Conservation (phyloP, 1,140 invertebrate species). For the Lasaia peninsularis region DNA sequence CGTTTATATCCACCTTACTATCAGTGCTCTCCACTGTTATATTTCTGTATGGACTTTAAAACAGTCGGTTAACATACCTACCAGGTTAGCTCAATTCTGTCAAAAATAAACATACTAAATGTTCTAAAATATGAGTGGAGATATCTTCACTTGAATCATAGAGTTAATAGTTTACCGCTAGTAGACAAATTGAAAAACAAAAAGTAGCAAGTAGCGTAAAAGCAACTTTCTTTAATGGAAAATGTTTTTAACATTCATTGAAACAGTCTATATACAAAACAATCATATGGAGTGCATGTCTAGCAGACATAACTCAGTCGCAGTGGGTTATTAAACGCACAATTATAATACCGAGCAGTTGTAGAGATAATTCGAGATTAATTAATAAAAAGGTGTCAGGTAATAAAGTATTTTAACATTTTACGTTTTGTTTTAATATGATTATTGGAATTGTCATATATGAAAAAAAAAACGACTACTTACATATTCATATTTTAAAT, state of each 20-base stretch:
- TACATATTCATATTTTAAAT: too few relatives aligned
- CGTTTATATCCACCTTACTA: too few relatives aligned
- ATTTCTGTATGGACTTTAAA: too few relatives aligned
- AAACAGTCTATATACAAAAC: slow-evolving; percentile 3
- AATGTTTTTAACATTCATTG: background rate
- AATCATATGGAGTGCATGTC: slow-evolving; percentile 13
- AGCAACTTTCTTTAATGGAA: background rate
- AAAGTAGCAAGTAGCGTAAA: background rate
- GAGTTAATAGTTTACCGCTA: too few relatives aligned
- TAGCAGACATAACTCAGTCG: slow-evolving; percentile 13
- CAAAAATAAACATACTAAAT: too few relatives aligned
- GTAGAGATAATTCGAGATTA: background rate
- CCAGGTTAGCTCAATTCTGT: too few relatives aligned
- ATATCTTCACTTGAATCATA: too few relatives aligned
- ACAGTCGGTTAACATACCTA: too few relatives aligned
- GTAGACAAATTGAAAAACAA: background rate
- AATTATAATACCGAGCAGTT: slow-evolving; percentile 6
- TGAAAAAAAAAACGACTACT: too few relatives aligned
- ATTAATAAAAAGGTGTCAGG: background rate
- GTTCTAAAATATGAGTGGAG: too few relatives aligned
- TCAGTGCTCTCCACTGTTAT: too few relatives aligned
- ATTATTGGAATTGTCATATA: too few relatives aligned
- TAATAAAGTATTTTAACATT: background rate
- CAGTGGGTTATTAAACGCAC: slow-evolving; percentile 7
- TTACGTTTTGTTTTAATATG: background rate